phyloP scores from a whole-genome alignment of 2,888 invertebrate genomes.

The Polia nebulosa region DNA sequence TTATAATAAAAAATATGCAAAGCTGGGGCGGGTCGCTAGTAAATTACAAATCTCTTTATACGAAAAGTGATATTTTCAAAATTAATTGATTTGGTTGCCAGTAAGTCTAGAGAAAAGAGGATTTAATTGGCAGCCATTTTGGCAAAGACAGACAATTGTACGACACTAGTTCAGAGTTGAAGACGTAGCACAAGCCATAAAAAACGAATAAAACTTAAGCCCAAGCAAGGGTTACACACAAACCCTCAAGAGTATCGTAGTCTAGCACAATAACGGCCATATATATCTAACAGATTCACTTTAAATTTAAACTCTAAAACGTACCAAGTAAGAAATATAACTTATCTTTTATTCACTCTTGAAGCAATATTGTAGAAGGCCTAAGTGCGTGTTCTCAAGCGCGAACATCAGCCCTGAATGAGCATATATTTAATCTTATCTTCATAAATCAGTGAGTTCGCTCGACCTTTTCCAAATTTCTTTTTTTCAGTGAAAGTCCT shows the following conservation, averaged over 20 bases:
- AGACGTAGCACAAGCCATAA: not conserved
- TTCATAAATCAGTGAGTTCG: conserved; percentile 55
- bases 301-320: conserved; percentile 14
- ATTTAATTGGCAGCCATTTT: not conserved
- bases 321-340: conserved; percentile 10
- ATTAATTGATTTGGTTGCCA: too few relatives aligned
- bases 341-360: conserved; percentile 17
- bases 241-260: conserved; percentile 23
- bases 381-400: conserved; percentile 32
- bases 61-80: too few relatives aligned
- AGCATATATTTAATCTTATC: conserved; percentile 48
- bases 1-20: too few relatives aligned
- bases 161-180: not conserved
- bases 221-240: not conserved
- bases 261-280: not conserved
- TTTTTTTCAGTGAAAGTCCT: conserved; percentile 44
- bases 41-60: too few relatives aligned
- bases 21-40: too few relatives aligned
- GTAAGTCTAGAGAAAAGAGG: too few relatives aligned
- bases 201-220: conserved; percentile 16
- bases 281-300: conserved; percentile 15
- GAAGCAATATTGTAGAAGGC: conserved; percentile 14
- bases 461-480: conserved; percentile 46
- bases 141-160: not conserved
- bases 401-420: conserved; percentile 29